phyloP scores from a whole-genome alignment of 2,113 vertebrate genomes.

The Sylvia atricapilla region DNA sequence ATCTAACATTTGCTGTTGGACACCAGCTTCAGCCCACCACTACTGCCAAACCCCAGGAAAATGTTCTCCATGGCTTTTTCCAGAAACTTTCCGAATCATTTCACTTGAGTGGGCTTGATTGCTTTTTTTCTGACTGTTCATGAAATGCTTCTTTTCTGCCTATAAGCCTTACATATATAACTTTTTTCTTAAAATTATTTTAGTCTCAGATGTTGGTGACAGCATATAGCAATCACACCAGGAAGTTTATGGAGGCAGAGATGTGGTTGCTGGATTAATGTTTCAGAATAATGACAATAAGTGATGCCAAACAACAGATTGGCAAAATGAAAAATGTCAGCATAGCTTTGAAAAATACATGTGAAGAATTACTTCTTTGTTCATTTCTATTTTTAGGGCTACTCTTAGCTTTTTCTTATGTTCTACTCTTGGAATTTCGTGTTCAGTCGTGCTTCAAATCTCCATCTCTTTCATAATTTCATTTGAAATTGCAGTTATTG shows the following conservation, averaged over 20 bases:
- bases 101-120: neutral
- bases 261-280: slow-evolving; percentile 17
- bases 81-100: neutral
- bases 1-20: neutral
- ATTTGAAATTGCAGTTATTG: neutral
- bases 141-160: neutral
- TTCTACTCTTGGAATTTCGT: neutral
- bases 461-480: neutral
- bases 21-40: neutral
- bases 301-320: slow-evolving; percentile 16
- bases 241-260: neutral
- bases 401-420: neutral
- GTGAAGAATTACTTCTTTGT: neutral
- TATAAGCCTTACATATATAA: neutral
- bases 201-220: neutral
- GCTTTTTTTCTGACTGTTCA: neutral
- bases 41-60: neutral
- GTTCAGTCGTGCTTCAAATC: neutral
- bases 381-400: neutral
- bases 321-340: slow-evolving; percentile 23
- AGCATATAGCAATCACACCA: neutral
- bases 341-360: neutral
- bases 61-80: neutral
- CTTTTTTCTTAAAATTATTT: neutral
- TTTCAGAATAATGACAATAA: slow-evolving; percentile 39